Conservation (phyloP, 2,113 vertebrate genomes). For the Mandrillus leucophaeus region DNA sequence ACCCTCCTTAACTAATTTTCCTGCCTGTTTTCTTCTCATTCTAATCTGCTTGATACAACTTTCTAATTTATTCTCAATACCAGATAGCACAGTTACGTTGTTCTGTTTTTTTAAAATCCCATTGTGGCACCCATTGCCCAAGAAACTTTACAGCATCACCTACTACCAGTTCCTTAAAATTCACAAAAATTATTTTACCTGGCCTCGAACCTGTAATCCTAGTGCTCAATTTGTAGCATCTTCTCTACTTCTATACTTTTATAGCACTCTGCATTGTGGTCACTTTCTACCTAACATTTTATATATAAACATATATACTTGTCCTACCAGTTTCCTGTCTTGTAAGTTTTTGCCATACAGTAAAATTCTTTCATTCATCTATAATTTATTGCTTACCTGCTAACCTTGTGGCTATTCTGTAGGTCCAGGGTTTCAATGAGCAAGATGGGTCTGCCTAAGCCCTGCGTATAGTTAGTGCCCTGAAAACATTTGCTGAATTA, state of each 20-base stretch:
- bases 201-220: neutral
- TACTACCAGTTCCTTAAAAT: neutral
- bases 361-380: neutral
- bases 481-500: constrained; percentile 17
- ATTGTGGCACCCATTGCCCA: neutral
- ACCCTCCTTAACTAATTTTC: neutral
- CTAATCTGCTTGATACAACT: neutral
- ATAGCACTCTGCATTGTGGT: neutral
- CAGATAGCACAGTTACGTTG: neutral
- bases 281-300: neutral
- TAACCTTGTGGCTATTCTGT: neutral
- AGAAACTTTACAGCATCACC: neutral
- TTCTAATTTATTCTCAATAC: constrained; percentile 13
- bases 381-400: neutral
- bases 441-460: neutral
- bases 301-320: neutral
- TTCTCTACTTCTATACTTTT: neutral
- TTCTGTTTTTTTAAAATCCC: neutral
- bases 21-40: neutral
- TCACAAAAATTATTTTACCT: neutral
- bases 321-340: neutral
- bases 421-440: neutral
- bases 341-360: neutral
- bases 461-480: neutral
- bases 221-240: neutral